phyloP scores from a whole-genome alignment of 2,113 vertebrate species.

The Syngnathus floridae region DNA sequence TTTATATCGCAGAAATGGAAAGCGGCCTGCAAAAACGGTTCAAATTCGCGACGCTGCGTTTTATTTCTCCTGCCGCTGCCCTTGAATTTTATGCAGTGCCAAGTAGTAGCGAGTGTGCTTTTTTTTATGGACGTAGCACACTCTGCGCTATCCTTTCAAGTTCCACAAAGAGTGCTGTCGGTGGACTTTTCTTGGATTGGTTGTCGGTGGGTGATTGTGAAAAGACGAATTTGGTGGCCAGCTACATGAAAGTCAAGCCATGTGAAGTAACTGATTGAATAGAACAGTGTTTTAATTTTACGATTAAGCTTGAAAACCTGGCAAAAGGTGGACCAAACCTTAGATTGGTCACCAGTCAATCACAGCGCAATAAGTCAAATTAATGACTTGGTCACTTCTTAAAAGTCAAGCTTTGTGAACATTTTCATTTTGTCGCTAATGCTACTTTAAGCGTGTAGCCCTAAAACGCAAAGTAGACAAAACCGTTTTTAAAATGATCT shows the following conservation, averaged over 20 bases:
- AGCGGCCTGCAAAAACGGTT: conserved; percentile 38
- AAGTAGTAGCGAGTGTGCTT: conserved; percentile 34
- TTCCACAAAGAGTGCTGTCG: background rate
- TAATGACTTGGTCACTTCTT: too few relatives aligned
- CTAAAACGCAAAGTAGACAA: too few relatives aligned
- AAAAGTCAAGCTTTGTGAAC: too few relatives aligned
- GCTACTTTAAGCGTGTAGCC: too few relatives aligned
- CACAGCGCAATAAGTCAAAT: too few relatives aligned
- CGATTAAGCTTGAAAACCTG: too few relatives aligned
- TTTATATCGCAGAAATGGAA: conserved; percentile 33
- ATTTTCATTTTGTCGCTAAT: too few relatives aligned
- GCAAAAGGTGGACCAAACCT: too few relatives aligned
- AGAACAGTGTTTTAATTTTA: too few relatives aligned
- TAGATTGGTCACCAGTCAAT: too few relatives aligned
- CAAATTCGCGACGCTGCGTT: conserved; percentile 40
- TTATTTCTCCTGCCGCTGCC: conserved; percentile 34
- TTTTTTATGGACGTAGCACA: conserved; percentile 35
- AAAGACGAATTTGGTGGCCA: background rate
- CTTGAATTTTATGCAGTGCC: conserved; percentile 39
- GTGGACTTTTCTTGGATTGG: background rate
- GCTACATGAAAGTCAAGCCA: background rate
- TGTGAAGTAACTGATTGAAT: background rate
- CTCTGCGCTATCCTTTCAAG: background rate
- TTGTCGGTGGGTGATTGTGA: background rate
- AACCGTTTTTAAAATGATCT: too few relatives aligned